These are phyloP conservation scores for Bryconaethiops microstoma DNA, from an alignment of 2,797 vertebrate species.

Conservation along the genomic window DNA sequence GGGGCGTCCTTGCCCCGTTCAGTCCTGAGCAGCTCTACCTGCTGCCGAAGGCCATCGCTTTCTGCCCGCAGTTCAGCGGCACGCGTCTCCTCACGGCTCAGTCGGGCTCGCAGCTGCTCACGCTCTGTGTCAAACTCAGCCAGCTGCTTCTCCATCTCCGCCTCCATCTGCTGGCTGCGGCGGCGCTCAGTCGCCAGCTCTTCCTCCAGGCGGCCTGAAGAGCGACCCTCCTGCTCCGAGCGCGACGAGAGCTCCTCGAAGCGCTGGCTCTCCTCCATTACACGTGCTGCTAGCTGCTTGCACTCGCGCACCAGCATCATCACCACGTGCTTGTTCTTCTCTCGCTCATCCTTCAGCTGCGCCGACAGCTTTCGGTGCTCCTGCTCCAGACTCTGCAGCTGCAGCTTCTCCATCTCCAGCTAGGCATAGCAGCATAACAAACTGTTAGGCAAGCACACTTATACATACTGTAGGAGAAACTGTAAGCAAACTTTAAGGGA, in stretches of 20 bases:
- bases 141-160: slow-evolving; percentile 96
- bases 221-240: slow-evolving; percentile 87
- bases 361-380: slow-evolving; percentile 90
- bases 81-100: slow-evolving; percentile 86
- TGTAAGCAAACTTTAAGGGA: neutral
- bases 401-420: slow-evolving; percentile 95
- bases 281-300: slow-evolving; percentile 91
- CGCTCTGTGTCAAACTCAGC: slow-evolving; percentile 94
- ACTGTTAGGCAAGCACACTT: slow-evolving; percentile 37
- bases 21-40: slow-evolving; percentile 90
- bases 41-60: slow-evolving; percentile 86
- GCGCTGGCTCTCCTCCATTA: slow-evolving; percentile 92
- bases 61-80: slow-evolving; percentile 83
- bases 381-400: slow-evolving; percentile 91
- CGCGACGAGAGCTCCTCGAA: slow-evolving; percentile 87
- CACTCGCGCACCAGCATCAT: slow-evolving; percentile 96
- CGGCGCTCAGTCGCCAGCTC: slow-evolving; percentile 85
- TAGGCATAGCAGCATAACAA: slow-evolving; percentile 66
- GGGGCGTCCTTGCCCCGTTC: slow-evolving; percentile 71
- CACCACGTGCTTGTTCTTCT: slow-evolving; percentile 96
- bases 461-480: neutral
- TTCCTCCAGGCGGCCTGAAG: slow-evolving; percentile 81
- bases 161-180: slow-evolving; percentile 91
- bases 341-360: slow-evolving; percentile 92
- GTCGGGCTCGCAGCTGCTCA: slow-evolving; percentile 90